These are phyloP conservation scores for Haliclystus octoradiatus DNA, from an alignment of 30 jellyfish, hydroid and myxozoan genomes.

Conservation along the genomic window DNA sequence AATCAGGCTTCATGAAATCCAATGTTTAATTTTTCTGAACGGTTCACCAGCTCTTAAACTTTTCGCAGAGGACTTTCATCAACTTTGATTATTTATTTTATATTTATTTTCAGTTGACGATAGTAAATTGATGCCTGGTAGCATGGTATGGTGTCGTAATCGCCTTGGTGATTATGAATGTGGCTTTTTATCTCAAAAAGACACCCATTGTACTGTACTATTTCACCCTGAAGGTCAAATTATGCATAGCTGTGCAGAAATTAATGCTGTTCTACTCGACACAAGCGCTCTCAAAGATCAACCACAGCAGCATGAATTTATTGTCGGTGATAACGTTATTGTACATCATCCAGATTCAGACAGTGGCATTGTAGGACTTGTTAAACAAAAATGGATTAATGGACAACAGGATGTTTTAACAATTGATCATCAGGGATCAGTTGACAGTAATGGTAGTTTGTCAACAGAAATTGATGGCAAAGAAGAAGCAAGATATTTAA, in stretches of 20 bases:
- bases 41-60: no score
- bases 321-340: constrained; percentile 68
- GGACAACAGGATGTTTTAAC: constrained; percentile 2
- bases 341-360: constrained; percentile 32
- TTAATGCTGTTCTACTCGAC: constrained; percentile 73
- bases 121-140: constrained; percentile 52
- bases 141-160: constrained; percentile 95
- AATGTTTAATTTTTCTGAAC: not conserved
- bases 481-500: constrained; percentile 22
- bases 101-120: constrained; percentile 31
- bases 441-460: constrained; percentile 28
- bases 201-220: constrained; percentile 68
- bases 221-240: constrained; percentile 81
- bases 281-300: constrained; percentile 19
- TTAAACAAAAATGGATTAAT: constrained; percentile 33
- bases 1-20: not conserved
- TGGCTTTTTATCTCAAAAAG: constrained; percentile 85
- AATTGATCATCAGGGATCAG: not conserved
- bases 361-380: constrained; percentile 22
- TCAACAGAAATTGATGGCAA: constrained; percentile 7
- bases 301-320: constrained; percentile 30
- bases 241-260: constrained; percentile 53
- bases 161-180: constrained; percentile 52
- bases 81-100: no score
- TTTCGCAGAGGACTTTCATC: no score